Evolutionary conservation across 1,140 invertebrate genomes (phyloP), one percentile per base, ranked within the genome.

Genomic region (Drosophila bocqueti): DNA sequence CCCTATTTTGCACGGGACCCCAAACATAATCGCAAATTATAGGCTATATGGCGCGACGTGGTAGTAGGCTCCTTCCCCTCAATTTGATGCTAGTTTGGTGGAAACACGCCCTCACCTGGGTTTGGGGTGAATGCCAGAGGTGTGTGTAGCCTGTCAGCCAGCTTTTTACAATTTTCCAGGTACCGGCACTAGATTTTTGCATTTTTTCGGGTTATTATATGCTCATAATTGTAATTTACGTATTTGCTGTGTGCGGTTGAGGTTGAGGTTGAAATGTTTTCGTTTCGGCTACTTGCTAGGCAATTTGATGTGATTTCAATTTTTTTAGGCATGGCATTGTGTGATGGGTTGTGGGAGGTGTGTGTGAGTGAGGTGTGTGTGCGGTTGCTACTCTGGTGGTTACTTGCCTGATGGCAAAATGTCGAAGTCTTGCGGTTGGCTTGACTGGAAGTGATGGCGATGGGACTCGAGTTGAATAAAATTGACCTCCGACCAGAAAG

Each of bases 181-280:
- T 78, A 81, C 52, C 60, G 52, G 42, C 66, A 63, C 72, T 79
- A 63, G 43, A 60, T 76, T 86, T 83, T 76, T 84, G 69, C 65
- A 83, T 83, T 89, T 89, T 87, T 89, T 89, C 81, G 85, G 85
- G 81, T 76, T 89, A 90, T 89, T 89, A 89, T 89, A 90, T 89
- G 84, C 77, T 79, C 85, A 90, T 89, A 89, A 89, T 89, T 89
- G 84, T 89, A 89, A 89, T 89, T 89, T 89, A 89, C 81, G 84
- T 90, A 81, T 89, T 90, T 90, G 85, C 68, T 62, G 77, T 89
- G 80, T 78, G 76, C 65, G 77, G 69, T 18, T 34, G 18, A 45
- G 77, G 69, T 24, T 18, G 47, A 11, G 47, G 8, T 21, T 26
- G 9, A 11, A 5, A 29, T n/a, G 42, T 16, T 42, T 16, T 42